These are phyloP conservation scores for Gymnothorax javanicus DNA, from an alignment of 2,797 vertebrate genomes.

Conservation along the genomic window DNA sequence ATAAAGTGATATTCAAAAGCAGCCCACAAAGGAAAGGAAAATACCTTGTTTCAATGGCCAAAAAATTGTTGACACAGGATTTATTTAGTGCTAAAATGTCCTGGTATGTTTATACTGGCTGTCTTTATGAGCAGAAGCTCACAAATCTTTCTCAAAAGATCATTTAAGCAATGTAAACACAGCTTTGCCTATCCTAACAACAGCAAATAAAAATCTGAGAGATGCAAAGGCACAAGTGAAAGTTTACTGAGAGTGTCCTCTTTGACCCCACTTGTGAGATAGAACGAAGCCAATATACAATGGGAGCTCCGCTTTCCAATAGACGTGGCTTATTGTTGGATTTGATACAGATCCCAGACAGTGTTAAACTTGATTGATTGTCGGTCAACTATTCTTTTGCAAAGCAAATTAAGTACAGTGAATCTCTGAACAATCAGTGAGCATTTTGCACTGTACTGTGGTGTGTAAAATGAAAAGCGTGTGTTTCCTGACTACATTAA, in stretches of 20 bases:
- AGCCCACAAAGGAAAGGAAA: neutral
- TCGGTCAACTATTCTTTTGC: neutral
- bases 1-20: slow-evolving; percentile 17
- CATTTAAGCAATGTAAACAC: neutral
- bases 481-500: neutral
- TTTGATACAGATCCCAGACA: neutral
- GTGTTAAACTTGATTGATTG: neutral
- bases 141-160: neutral
- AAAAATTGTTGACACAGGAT: neutral
- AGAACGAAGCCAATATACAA: neutral
- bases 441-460: neutral
- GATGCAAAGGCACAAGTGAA: neutral
- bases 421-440: neutral
- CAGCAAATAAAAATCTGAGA: neutral
- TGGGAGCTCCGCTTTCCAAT: neutral
- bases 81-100: neutral
- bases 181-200: neutral
- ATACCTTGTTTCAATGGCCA: neutral
- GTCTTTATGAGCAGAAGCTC: neutral
- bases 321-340: neutral
- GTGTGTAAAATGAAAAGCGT: neutral
- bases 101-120: neutral
- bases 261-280: neutral
- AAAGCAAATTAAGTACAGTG: neutral
- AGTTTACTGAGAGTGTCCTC: neutral